Evolutionary conservation across 2,888 invertebrate species (phyloP).

Genomic region (Entomobrya multifasciata): DNA sequence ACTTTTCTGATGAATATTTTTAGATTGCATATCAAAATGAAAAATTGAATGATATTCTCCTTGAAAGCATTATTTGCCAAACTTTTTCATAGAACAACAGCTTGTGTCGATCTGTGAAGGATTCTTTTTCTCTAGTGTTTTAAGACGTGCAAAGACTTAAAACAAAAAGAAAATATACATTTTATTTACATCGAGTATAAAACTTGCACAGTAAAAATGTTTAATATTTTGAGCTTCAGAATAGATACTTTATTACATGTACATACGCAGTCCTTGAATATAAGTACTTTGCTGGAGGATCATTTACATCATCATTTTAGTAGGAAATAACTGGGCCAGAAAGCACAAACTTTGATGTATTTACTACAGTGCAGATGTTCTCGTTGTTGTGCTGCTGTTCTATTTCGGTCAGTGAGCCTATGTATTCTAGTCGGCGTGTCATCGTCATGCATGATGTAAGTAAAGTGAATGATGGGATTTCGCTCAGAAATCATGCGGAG

Average conservation of each 20-base stretch:
- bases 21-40: not conserved
- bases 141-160: conserved; percentile 2
- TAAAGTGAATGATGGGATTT: conserved; percentile 45
- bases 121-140: not conserved
- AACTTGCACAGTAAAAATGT: not conserved
- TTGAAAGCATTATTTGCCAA: no score
- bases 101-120: not conserved
- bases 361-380: not conserved
- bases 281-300: not conserved
- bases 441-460: conserved; percentile 1
- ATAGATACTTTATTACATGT: no score
- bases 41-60: no score
- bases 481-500: not conserved
- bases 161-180: conserved; percentile 3
- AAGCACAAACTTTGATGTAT: conserved; percentile 17
- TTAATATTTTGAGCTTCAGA: no score
- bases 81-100: not conserved
- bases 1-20: no score
- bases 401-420: conserved; percentile 55
- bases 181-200: not conserved
- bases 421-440: conserved; percentile 25
- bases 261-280: not conserved
- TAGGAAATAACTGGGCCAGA: not conserved
- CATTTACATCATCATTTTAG: not conserved
- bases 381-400: not conserved